phyloP scores from a whole-genome alignment of 2,888 invertebrate species.

The Sabellastarte sp. region DNA sequence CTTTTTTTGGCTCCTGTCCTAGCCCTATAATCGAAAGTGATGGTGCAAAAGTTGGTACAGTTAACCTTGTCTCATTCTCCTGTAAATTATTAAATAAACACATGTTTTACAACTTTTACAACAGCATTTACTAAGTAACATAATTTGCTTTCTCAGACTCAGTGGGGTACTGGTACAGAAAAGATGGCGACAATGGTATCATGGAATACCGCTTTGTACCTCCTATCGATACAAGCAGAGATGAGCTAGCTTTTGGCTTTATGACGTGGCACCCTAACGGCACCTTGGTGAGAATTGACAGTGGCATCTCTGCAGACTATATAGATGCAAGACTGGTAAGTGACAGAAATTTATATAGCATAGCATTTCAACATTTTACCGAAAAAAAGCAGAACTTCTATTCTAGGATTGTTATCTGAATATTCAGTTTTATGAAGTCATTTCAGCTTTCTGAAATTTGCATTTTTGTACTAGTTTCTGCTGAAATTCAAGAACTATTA shows the following conservation, averaged over 20 bases:
- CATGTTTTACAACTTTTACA: too few species aligned
- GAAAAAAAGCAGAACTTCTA: too few species aligned
- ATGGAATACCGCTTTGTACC: slow-evolving; percentile 36
- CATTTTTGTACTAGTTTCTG: not conserved
- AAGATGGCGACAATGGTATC: slow-evolving; percentile 35
- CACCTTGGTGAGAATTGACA: slow-evolving; percentile 43
- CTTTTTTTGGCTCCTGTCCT: too few species aligned
- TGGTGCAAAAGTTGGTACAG: too few species aligned
- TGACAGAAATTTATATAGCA: slow-evolving; percentile 6
- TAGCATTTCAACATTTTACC: not conserved
- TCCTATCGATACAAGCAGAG: slow-evolving; percentile 32
- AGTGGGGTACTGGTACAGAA: slow-evolving; percentile 43
- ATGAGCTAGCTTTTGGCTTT: slow-evolving; percentile 54
- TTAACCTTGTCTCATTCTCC: too few species aligned
- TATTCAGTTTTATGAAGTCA: too few species aligned
- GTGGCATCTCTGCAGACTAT: slow-evolving; percentile 40
- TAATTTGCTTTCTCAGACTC: too few species aligned
- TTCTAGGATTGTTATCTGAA: too few species aligned
- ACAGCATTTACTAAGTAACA: too few species aligned
- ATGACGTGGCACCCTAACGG: slow-evolving; percentile 53
- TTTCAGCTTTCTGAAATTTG: too few species aligned
- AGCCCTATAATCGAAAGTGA: too few species aligned
- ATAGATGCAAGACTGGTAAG: slow-evolving; percentile 52
- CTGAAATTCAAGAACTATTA: not conserved
- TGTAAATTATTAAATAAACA: too few species aligned